phyloP scores from a whole-genome alignment of 2,888 invertebrate genomes.

The Ceriagrion tenellum region DNA sequence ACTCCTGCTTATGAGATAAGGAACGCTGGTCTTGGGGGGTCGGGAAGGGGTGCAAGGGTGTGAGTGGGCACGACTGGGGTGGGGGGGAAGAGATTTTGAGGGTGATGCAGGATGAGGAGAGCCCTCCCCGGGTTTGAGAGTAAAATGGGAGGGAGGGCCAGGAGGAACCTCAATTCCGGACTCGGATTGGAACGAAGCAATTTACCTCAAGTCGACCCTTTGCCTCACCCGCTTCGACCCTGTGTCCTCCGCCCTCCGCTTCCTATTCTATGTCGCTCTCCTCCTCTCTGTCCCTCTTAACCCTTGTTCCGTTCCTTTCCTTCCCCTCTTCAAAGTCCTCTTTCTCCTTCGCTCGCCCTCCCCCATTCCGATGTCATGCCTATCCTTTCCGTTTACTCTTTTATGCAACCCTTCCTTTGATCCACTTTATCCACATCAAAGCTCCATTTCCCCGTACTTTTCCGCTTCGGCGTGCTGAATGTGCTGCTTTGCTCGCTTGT shows the following conservation, averaged over 20 bases:
- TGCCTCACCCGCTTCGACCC: neutral
- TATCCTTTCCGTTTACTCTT: conserved; percentile 2
- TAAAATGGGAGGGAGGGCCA: neutral
- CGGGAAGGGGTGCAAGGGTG: neutral
- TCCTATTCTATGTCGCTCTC: neutral
- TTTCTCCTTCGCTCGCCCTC: neutral
- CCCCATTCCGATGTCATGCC: neutral
- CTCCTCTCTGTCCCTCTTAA: neutral
- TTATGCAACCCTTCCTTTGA: neutral
- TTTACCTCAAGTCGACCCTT: conserved; percentile 24
- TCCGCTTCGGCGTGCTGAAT: neutral
- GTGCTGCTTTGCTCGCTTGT: no score
- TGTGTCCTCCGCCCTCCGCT: neutral
- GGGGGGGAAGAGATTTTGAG: no score
- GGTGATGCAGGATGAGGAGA: neutral
- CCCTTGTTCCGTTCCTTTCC: no score
- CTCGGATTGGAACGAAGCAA: conserved; percentile 56
- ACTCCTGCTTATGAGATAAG: conserved; percentile 64
- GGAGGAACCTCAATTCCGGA: conserved; percentile 45
- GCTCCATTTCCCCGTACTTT: neutral
- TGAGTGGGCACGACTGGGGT: neutral
- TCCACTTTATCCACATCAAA: neutral
- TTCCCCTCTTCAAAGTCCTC: neutral
- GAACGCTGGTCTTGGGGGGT: neutral
- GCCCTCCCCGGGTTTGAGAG: neutral